Evolutionary conservation across 1,140 invertebrate genomes (phyloP).

Genomic region (Drosophila bifasciata): DNA sequence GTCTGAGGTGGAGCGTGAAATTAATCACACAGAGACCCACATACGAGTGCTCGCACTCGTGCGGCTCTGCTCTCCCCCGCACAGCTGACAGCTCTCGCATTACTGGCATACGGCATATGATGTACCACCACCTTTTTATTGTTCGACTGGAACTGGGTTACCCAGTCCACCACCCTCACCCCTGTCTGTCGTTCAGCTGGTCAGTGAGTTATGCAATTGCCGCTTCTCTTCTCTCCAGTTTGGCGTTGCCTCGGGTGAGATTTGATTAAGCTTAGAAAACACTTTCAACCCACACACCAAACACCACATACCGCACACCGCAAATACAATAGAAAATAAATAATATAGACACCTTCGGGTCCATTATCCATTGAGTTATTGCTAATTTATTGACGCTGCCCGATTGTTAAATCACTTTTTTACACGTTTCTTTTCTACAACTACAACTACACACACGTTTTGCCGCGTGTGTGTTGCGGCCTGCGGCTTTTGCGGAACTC

Average conservation of each 20-base stretch:
- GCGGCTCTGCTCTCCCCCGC: slow-evolving; percentile 9
- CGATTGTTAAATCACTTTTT: slow-evolving; percentile 76
- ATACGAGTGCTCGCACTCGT: not conserved
- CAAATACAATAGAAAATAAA: slow-evolving; percentile 42
- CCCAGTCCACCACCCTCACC: slow-evolving; percentile 47
- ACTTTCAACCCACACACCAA: slow-evolving; percentile 61
- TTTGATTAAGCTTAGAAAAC: slow-evolving; percentile 52
- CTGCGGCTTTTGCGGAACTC: slow-evolving; percentile 58
- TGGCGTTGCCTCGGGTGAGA: slow-evolving; percentile 23
- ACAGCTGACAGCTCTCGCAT: slow-evolving; percentile 67
- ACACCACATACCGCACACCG: not conserved
- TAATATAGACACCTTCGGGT: slow-evolving; percentile 58
- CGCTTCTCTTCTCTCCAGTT: slow-evolving; percentile 22
- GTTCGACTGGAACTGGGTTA: slow-evolving; percentile 68
- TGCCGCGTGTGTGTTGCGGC: slow-evolving; percentile 36
- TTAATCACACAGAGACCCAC: slow-evolving; percentile 46
- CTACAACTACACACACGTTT: not conserved
- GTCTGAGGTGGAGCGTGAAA: slow-evolving; percentile 61
- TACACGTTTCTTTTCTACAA: slow-evolving; percentile 52
- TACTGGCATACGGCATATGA: slow-evolving; percentile 66
- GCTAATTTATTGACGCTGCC: slow-evolving; percentile 72
- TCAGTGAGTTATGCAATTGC: slow-evolving; percentile 65
- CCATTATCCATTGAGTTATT: slow-evolving; percentile 69
- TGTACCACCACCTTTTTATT: slow-evolving; percentile 56
- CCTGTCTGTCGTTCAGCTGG: slow-evolving; percentile 39